Evolutionary conservation across 2,113 vertebrate species (phyloP).

Genomic region (Zingel zingel): DNA sequence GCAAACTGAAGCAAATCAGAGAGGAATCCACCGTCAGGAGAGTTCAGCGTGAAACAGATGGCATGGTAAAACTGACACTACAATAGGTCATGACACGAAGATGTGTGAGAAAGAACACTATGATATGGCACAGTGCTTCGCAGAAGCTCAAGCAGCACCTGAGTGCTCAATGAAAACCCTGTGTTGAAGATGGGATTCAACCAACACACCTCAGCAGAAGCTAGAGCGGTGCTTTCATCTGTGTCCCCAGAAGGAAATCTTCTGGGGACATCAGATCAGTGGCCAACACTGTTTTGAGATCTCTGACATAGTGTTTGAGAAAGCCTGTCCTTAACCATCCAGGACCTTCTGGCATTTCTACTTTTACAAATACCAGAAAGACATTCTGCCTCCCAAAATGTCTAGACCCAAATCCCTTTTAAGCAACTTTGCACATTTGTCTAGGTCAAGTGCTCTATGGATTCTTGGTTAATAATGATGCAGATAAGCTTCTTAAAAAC

Average conservation of each 20-base stretch:
- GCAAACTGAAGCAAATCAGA: too few species aligned
- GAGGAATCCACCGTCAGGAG: too few species aligned
- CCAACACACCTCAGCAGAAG: background rate
- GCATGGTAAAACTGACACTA: background rate
- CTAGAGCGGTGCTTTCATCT: background rate
- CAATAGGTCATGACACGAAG: background rate
- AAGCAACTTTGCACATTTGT: conserved; percentile 14
- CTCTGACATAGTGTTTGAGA: background rate
- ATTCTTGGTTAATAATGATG: conserved; percentile 45
- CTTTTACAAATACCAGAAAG: conserved; percentile 12
- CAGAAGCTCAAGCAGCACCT: background rate
- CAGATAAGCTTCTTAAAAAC: conserved; percentile 49
- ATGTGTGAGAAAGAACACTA: background rate
- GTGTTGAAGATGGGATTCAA: background rate
- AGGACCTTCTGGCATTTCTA: background rate
- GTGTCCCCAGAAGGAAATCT: too few species aligned
- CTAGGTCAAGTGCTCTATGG: conserved; percentile 30
- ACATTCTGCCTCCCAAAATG: conserved; percentile 7
- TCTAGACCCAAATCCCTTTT: conserved; percentile 26
- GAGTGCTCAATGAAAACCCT: background rate
- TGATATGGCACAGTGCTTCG: background rate
- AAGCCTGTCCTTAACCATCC: background rate
- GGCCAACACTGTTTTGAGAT: background rate
- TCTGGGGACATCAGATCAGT: background rate
- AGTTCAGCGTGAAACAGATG: too few species aligned